Conservation (phyloP, 2,888 invertebrate species). For the Parnassius apollo region DNA sequence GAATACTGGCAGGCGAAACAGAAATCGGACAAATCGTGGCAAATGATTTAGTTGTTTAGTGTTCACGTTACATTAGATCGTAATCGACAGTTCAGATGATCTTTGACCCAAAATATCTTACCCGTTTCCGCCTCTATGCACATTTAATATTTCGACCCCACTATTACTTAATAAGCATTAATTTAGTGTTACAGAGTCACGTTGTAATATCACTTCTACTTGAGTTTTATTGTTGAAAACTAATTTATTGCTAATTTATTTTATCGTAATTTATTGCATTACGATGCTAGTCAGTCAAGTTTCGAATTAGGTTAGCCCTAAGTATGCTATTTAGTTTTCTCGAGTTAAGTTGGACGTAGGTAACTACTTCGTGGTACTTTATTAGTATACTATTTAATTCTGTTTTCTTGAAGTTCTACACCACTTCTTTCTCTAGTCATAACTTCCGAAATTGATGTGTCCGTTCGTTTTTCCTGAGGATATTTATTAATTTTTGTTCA, state of each 20-base stretch:
- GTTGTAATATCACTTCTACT: slow-evolving; percentile 12
- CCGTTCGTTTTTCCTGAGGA: slow-evolving; percentile 29
- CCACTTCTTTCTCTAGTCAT: slow-evolving; percentile 68
- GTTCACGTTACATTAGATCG: slow-evolving; percentile 78
- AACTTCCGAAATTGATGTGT: slow-evolving; percentile 51
- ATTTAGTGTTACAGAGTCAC: slow-evolving; percentile 28
- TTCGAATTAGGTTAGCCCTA: slow-evolving; percentile 55
- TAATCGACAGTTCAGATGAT: slow-evolving; percentile 63
- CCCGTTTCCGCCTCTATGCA: slow-evolving; percentile 68
- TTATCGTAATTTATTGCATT: slow-evolving; percentile 55
- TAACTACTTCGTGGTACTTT: slow-evolving; percentile 44
- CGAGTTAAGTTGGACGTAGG: slow-evolving; percentile 50
- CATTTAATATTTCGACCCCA: slow-evolving; percentile 59
- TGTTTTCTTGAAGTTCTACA: slow-evolving; percentile 50
- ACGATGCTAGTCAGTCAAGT: slow-evolving; percentile 74
- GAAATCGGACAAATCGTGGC: slow-evolving; percentile 55
- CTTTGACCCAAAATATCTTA: slow-evolving; percentile 55
- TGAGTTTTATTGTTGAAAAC: slow-evolving; percentile 47
- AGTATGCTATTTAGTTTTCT: slow-evolving; percentile 48
- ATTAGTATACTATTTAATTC: slow-evolving; percentile 55
- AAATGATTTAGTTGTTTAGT: slow-evolving; percentile 76
- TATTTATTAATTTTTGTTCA: slow-evolving; percentile 26
- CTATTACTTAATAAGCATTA: slow-evolving; percentile 37
- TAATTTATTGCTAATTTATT: slow-evolving; percentile 58
- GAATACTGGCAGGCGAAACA: background rate